Conservation (phyloP, 2,888 invertebrate species). For the Drosophila tripunctata region DNA sequence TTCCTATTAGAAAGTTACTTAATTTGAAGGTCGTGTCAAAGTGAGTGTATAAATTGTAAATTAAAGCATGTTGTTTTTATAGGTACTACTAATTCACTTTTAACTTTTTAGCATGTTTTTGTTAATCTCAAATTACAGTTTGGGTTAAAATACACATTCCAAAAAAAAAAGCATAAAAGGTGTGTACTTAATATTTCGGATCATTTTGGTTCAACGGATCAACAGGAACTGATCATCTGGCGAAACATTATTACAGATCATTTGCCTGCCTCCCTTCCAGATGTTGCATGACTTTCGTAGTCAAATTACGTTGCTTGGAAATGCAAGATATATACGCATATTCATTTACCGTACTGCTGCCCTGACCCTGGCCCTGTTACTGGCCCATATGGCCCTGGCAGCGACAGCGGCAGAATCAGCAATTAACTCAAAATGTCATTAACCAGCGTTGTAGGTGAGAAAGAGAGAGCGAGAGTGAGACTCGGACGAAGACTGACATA, state of each 20-base stretch:
- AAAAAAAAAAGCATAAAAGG: too few relatives aligned
- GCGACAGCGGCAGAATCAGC: conserved; percentile 49
- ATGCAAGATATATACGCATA: conserved; percentile 55
- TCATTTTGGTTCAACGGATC: conserved; percentile 47
- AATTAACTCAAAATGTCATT: conserved; percentile 79
- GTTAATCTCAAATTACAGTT: conserved; percentile 35
- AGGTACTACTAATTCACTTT: neutral
- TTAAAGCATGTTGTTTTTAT: neutral
- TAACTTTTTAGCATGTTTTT: neutral
- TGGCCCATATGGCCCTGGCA: conserved; percentile 69
- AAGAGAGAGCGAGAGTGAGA: conserved; percentile 7
- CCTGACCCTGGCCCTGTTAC: conserved; percentile 23
- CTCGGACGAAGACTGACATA: conserved; percentile 69
- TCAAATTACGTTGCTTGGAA: conserved; percentile 78
- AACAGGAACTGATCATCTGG: conserved; percentile 52
- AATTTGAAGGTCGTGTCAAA: conserved; percentile 17
- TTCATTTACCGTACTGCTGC: conserved; percentile 64
- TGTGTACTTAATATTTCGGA: conserved; percentile 19
- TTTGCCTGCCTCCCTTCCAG: neutral
- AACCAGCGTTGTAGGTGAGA: conserved; percentile 75
- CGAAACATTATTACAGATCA: conserved; percentile 24
- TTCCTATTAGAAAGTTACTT: conserved; percentile 6
- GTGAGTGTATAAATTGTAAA: conserved; percentile 5
- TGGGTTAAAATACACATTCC: neutral
- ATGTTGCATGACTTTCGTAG: too few relatives aligned